Percentiles rank a stretch among this genome's conserved stretches.
These are phyloP conservation scores for Silurus glanis DNA, from an alignment of 2,113 vertebrate species.

Conservation along the genomic window DNA sequence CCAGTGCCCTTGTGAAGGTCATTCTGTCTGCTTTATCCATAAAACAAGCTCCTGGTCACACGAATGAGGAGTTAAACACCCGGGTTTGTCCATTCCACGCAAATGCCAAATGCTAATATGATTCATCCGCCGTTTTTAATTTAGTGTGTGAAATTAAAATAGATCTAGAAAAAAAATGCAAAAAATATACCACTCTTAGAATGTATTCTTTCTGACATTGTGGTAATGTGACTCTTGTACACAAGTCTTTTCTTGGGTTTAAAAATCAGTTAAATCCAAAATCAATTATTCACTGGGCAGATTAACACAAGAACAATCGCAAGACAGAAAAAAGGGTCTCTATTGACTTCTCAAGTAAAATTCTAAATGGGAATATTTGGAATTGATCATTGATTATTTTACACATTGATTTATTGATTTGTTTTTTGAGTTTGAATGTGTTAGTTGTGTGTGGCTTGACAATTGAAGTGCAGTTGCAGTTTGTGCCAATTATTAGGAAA, in stretches of 20 bases:
- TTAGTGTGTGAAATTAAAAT: neutral
- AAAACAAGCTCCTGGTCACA: constrained; percentile 9
- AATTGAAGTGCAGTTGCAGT: neutral
- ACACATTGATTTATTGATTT: neutral
- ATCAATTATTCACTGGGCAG: constrained; percentile 13
- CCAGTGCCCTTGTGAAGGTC: constrained; percentile 46
- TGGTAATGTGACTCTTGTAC: neutral
- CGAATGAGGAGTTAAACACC: neutral
- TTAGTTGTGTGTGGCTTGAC: neutral
- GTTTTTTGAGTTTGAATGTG: neutral
- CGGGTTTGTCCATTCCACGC: neutral
- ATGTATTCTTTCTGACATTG: too few species aligned
- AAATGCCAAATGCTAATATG: neutral
- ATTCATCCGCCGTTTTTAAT: too few species aligned
- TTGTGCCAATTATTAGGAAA: neutral
- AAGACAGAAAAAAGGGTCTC: neutral
- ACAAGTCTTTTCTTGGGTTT: constrained; percentile 27
- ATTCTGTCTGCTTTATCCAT: neutral
- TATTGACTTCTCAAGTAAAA: neutral
- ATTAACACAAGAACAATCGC: neutral
- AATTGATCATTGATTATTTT: neutral
- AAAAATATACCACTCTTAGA: neutral
- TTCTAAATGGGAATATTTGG: neutral
- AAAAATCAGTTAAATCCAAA: constrained; percentile 38
- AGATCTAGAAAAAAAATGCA: too few species aligned